phyloP scores from a whole-genome alignment of 2,888 invertebrate species.

The Nephrotoma appendiculata region DNA sequence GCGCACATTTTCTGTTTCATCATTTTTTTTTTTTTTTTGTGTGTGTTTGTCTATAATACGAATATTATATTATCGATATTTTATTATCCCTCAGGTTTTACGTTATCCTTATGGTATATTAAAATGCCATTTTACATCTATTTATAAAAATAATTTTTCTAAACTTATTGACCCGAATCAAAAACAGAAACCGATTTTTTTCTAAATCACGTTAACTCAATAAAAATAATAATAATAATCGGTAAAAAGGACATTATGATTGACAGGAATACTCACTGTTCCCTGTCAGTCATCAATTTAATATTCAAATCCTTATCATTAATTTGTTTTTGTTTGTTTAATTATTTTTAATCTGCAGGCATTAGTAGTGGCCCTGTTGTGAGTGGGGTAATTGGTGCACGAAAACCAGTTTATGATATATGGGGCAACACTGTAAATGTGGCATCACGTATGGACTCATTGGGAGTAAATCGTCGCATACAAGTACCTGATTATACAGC shows the following conservation, averaged over 20 bases:
- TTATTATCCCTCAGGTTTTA: not conserved
- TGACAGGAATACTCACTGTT: not conserved
- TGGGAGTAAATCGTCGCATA: constrained; percentile 74
- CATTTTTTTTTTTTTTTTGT: not conserved
- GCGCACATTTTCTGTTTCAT: not conserved
- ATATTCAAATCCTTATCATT: not conserved
- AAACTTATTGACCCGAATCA: not conserved
- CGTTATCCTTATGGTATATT: not conserved
- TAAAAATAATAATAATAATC: not conserved
- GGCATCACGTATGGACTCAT: constrained; percentile 93
- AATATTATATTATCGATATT: not conserved
- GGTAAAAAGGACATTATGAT: not conserved
- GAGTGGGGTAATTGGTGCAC: constrained; percentile 89
- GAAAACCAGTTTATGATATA: constrained; percentile 92
- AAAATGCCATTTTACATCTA: not conserved
- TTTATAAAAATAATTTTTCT: not conserved
- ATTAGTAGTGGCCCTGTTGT: constrained; percentile 87
- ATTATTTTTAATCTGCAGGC: constrained; percentile 35
- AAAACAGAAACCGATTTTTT: not conserved
- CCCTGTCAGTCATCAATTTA: not conserved
- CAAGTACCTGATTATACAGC: constrained; percentile 80
- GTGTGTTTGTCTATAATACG: not conserved
- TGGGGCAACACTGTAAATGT: constrained; percentile 98
- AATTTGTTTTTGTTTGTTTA: not conserved
- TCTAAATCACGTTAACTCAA: not conserved